These are phyloP conservation scores for Oreochromis aureus DNA, from an alignment of 2,113 vertebrate genomes.

Conservation along the genomic window DNA sequence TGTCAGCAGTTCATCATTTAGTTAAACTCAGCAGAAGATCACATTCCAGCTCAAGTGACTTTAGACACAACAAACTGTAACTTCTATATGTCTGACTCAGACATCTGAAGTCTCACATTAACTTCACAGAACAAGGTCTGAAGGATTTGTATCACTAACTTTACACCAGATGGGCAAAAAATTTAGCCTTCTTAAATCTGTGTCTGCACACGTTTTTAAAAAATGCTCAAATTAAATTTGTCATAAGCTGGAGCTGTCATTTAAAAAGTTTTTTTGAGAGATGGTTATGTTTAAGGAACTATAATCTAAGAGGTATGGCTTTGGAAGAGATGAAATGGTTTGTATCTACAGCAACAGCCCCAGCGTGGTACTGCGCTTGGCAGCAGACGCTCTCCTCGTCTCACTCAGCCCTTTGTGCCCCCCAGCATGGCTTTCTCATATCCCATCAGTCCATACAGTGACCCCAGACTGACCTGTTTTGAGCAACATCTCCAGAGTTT, in stretches of 20 bases:
- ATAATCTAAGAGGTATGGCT: background rate
- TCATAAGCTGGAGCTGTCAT: background rate
- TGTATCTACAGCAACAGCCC: background rate
- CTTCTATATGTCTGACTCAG: background rate
- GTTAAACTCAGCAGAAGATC: background rate
- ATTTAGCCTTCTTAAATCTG: background rate
- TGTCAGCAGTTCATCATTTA: background rate
- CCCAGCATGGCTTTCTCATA: conserved; percentile 33
- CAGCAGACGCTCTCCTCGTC: background rate
- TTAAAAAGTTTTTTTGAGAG: background rate
- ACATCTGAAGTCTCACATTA: background rate
- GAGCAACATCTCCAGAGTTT: conserved; percentile 86
- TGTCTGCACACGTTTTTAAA: background rate
- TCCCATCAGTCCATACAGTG: conserved; percentile 75
- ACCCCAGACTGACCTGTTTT: conserved; percentile 86
- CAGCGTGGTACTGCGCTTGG: background rate
- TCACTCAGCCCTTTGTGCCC: background rate
- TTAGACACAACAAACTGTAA: background rate
- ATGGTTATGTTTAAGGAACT: background rate
- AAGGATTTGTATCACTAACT: background rate
- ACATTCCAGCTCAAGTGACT: background rate
- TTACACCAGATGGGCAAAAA: background rate
- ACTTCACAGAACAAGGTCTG: background rate
- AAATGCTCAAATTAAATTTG: background rate
- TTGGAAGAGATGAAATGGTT: background rate